phyloP scores from a whole-genome alignment of 2,888 invertebrate genomes.

The Dryobotodes eremita region DNA sequence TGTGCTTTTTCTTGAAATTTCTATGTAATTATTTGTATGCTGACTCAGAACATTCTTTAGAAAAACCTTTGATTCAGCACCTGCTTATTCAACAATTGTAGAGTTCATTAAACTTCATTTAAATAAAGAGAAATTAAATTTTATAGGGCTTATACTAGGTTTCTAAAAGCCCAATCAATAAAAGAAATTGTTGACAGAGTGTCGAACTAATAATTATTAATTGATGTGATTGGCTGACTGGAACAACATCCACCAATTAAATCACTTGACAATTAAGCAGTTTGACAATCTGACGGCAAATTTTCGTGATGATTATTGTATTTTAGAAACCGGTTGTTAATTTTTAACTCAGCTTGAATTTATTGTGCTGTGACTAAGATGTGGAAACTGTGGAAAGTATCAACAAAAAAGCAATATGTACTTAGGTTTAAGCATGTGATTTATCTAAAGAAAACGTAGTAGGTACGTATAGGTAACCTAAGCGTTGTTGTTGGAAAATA shows the following conservation, averaged over 20 bases:
- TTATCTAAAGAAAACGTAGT: neutral
- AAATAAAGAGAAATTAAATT: neutral
- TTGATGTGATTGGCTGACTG: neutral
- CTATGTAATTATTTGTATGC: conserved; percentile 19
- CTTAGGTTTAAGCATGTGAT: neutral
- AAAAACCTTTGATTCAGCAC: conserved; percentile 12
- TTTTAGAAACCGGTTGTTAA: neutral
- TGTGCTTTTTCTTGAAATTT: conserved; percentile 27
- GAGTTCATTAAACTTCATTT: conserved; percentile 11
- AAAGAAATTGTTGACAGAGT: neutral
- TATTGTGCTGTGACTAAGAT: neutral
- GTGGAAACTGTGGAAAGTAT: neutral
- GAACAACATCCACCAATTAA: neutral
- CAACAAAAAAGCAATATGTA: neutral
- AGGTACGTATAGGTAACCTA: neutral
- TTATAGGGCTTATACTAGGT: neutral
- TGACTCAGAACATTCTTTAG: conserved; percentile 13
- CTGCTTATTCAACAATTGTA: neutral
- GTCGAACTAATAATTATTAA: neutral
- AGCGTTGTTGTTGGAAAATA: neutral
- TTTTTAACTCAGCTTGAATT: neutral
- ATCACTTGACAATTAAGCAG: neutral
- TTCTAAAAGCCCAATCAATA: neutral
- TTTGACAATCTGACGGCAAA: neutral
- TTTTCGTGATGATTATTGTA: neutral